A percentile compares a stretch with the other conserved stretches of the same genome.
These are phyloP conservation scores for Ciconia nigra DNA, from an alignment of 2,797 vertebrate species.

Conservation along the genomic window DNA sequence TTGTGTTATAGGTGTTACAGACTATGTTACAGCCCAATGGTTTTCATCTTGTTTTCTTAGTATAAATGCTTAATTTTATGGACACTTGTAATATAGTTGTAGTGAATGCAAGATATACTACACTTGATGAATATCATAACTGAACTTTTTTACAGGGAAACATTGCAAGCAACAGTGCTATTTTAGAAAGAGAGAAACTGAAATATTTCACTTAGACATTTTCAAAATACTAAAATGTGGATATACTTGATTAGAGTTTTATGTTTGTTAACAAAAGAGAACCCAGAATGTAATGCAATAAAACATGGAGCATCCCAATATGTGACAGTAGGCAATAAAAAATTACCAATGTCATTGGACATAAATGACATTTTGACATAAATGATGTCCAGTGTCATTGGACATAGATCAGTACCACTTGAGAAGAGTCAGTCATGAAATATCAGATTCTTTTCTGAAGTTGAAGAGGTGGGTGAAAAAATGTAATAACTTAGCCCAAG, in stretches of 20 bases:
- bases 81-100: neutral
- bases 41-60: neutral
- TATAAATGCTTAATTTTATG: neutral
- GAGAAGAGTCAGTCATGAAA: neutral
- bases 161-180: neutral
- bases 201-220: neutral
- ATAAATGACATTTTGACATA: neutral
- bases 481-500: neutral
- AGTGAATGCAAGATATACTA: neutral
- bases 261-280: neutral
- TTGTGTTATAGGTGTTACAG: neutral
- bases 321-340: neutral
- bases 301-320: neutral
- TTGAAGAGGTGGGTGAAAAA: neutral
- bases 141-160: neutral
- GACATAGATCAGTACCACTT: neutral
- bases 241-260: neutral
- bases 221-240: neutral
- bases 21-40: neutral
- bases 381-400: neutral
- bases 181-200: neutral
- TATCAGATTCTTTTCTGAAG: neutral
- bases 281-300: neutral
- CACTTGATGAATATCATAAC: neutral
- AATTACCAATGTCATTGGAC: neutral